Conservation (phyloP, 2,113 vertebrate species). For the human (Homo sapiens) region GRCh38 chr13:92887001-92887500, state of each 20-base stretch:
- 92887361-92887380: not conserved
- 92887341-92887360: not conserved
- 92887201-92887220: not conserved
- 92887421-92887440: not conserved
- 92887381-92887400: not conserved
- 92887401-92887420: not conserved
- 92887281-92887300: not conserved
- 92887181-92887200: not conserved
- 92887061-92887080: conserved; percentile 1
- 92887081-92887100: not conserved
- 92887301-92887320: not conserved
- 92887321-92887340: not conserved
- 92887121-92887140: not conserved
- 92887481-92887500: not conserved
- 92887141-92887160: not conserved
- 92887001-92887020: conserved; percentile 44
- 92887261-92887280: not conserved
- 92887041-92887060: not conserved
- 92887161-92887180: not conserved
- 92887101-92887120: not conserved
- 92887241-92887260: not conserved
- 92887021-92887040: conserved; percentile 52
- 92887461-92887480: not conserved
- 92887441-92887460: not conserved
- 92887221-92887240: not conserved